Conservation (phyloP, 2,797 vertebrate species). For the Rhinogobio ventralis region DNA sequence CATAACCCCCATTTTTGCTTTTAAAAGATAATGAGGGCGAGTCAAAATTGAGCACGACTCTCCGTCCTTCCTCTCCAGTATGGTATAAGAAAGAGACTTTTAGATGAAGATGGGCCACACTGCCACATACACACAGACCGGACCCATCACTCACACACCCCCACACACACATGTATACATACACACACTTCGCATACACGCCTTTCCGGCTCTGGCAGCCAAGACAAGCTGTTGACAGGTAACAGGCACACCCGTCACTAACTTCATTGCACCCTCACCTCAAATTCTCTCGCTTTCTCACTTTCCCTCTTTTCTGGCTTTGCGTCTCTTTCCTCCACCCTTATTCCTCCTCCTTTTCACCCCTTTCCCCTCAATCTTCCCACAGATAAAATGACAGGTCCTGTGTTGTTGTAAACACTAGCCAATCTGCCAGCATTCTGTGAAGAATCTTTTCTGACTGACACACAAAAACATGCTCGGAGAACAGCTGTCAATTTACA, state of each 20-base stretch:
- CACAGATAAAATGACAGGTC: conserved; percentile 28
- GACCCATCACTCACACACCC: conserved; percentile 36
- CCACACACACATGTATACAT: conserved; percentile 41
- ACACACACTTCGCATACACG: conserved; percentile 46
- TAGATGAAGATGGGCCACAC: background rate
- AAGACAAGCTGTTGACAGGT: conserved; percentile 65
- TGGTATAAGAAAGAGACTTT: background rate
- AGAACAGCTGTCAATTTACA: conserved; percentile 44
- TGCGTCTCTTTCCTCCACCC: conserved; percentile 1
- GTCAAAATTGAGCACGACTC: background rate
- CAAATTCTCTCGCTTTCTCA: conserved; percentile 55
- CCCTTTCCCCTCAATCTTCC: conserved; percentile 33
- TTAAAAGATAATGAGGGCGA: background rate
- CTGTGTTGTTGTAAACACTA: conserved; percentile 43
- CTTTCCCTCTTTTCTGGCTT: conserved; percentile 17
- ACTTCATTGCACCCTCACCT: conserved; percentile 63
- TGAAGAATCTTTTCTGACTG: conserved; percentile 24
- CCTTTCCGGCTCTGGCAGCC: conserved; percentile 58
- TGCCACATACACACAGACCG: conserved; percentile 18
- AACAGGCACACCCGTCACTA: conserved; percentile 62
- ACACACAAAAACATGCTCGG: conserved; percentile 22
- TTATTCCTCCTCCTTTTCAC: conserved; percentile 33
- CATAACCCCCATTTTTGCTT: background rate
- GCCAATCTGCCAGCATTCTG: conserved; percentile 26
- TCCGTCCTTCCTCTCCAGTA: background rate